Conservation (phyloP, 2,888 invertebrate species). For the Sturmia bella region DNA sequence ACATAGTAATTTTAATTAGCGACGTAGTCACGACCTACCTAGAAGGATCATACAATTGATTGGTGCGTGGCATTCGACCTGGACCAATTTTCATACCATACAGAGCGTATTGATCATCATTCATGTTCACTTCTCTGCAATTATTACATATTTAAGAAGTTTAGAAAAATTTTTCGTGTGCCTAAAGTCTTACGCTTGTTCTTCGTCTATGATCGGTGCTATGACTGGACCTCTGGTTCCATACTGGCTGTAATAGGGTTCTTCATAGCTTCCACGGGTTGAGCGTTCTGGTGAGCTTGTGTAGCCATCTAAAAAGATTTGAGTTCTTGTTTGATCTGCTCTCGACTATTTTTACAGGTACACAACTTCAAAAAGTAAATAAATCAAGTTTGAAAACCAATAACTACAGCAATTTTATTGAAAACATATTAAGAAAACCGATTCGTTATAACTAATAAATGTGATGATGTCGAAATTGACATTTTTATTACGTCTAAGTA, state of each 20-base stretch:
- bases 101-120: constrained; percentile 87
- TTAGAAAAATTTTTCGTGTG: background rate
- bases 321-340: background rate
- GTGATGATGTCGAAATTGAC: constrained; percentile 22
- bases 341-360: background rate
- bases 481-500: constrained; percentile 73
- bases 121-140: constrained; percentile 86
- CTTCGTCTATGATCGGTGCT: constrained; percentile 95
- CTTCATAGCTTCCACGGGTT: constrained; percentile 89
- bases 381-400: constrained; percentile 36
- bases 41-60: constrained; percentile 82
- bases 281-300: constrained; percentile 94
- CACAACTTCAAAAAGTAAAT: background rate
- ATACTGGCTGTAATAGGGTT: constrained; percentile 93
- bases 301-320: constrained; percentile 85
- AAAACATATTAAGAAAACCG: constrained; percentile 44
- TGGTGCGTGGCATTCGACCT: constrained; percentile 83
- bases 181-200: constrained; percentile 83
- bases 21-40: constrained; percentile 75
- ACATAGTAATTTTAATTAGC: background rate
- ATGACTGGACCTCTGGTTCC: constrained; percentile 86
- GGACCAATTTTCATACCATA: constrained; percentile 87
- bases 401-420: constrained; percentile 38
- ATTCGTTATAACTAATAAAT: constrained; percentile 25
- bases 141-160: background rate